Evolutionary conservation across 1,140 invertebrate genomes (phyloP).

Genomic region (Drosophila guanche): DNA sequence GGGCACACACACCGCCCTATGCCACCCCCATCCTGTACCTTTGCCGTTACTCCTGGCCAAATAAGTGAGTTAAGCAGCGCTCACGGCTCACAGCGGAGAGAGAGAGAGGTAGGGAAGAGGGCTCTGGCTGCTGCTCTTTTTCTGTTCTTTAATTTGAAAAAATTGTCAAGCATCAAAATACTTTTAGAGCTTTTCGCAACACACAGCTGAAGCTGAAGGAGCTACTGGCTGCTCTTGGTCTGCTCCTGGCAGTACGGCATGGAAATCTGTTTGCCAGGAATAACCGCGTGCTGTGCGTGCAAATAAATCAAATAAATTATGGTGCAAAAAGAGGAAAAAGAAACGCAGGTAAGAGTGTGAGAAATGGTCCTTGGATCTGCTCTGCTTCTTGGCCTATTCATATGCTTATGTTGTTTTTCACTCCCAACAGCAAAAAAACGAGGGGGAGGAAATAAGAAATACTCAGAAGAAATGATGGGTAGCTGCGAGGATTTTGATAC

Average conservation of each 20-base stretch:
- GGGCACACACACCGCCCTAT: constrained; percentile 15
- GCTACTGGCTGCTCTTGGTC: constrained; percentile 17
- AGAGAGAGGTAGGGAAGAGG: background rate
- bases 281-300: constrained; percentile 66
- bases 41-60: constrained; percentile 5
- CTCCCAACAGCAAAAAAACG: constrained; percentile 3
- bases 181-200: constrained; percentile 59
- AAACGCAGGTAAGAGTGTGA: constrained; percentile 59
- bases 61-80: constrained; percentile 48
- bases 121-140: constrained; percentile 7
- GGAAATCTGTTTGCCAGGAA: constrained; percentile 35
- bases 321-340: constrained; percentile 30
- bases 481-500: no score
- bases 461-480: background rate
- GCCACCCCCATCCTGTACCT: background rate
- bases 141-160: constrained; percentile 71
- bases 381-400: constrained; percentile 61
- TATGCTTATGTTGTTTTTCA: constrained; percentile 44
- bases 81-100: constrained; percentile 1
- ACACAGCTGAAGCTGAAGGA: constrained; percentile 9
- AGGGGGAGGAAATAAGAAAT: background rate
- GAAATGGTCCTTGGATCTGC: constrained; percentile 38
- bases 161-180: constrained; percentile 81
- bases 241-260: background rate
- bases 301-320: constrained; percentile 82